Conservation (phyloP, 2,888 invertebrate genomes). For the Pseudanteris insignis region DNA sequence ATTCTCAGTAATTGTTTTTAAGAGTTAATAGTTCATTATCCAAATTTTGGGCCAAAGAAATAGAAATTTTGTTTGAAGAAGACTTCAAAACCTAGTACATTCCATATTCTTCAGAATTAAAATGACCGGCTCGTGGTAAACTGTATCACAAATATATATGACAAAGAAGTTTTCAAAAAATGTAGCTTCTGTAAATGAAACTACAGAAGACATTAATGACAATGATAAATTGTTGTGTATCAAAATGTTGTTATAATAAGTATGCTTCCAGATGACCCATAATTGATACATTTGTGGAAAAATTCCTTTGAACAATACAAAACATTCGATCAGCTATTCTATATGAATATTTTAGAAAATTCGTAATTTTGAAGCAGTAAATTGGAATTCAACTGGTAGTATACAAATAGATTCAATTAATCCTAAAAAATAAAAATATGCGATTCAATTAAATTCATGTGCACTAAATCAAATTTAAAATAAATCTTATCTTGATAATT, state of each 20-base stretch:
- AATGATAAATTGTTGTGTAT: background rate
- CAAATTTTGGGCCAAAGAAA: too few relatives aligned
- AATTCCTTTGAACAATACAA: background rate
- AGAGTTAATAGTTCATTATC: too few relatives aligned
- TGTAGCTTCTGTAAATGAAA: background rate
- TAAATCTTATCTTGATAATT: too few relatives aligned
- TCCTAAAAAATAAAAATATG: too few relatives aligned
- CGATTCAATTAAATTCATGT: too few relatives aligned
- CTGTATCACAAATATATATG: slow-evolving; percentile 5
- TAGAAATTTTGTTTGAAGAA: slow-evolving; percentile 4
- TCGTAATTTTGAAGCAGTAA: background rate
- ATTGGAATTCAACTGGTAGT: background rate
- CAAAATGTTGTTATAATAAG: background rate
- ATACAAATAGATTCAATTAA: background rate
- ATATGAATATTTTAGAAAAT: background rate
- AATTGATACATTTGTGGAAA: background rate
- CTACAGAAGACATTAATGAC: background rate
- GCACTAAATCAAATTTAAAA: too few relatives aligned
- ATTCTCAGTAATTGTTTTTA: too few relatives aligned
- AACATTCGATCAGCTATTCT: background rate
- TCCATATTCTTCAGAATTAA: background rate
- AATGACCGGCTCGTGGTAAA: slow-evolving; percentile 5
- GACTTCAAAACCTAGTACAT: background rate
- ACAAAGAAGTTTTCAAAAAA: slow-evolving; percentile 6
- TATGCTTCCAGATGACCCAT: slow-evolving; percentile 2